Evolutionary conservation across 2,888 invertebrate species (phyloP), one percentile per base, ranked within the genome.

Genomic region (Vandiemenella viatica): DNA sequence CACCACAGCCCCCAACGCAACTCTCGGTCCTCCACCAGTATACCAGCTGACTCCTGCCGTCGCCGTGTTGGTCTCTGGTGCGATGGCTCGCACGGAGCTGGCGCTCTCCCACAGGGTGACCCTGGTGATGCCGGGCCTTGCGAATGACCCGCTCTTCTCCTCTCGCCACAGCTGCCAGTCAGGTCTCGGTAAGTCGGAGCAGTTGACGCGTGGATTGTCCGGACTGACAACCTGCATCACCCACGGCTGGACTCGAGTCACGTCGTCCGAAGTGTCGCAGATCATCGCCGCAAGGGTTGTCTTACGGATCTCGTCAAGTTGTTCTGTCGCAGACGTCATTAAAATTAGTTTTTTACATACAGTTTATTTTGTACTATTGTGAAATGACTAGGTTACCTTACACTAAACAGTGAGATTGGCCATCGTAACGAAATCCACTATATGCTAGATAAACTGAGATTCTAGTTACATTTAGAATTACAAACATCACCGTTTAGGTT

Each of bases 281-380:
- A 89, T 80, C 15, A 89, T 70, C 23, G 74, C 72, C 0, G 85
- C 81, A 13, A 89, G 62, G 0, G 80, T 77, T 0, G 81, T 81
- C 62, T 80, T 82, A 13, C 87, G 77, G 47, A 96, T 79, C 65
- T 91, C 86, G 0, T 69, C 66, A 15, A 93, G 67, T 74, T 95
- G 93, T 37, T 75, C 80, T 77, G 66, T 50, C n/a, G n/a, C n/a
- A n/a, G n/a, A n/a, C n/a, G n/a, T n/a, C n/a, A n/a, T n/a, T n/a
- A n/a, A n/a, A n/a, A n/a, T n/a, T n/a, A n/a, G n/a, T n/a, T n/a
- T n/a, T n/a, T n/a, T n/a, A n/a, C n/a, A n/a, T n/a, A n/a, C n/a
- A n/a, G n/a, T n/a, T n/a, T n/a, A n/a, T n/a, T n/a, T n/a, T n/a
- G n/a, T n/a, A n/a, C n/a, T n/a, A n/a, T n/a, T n/a, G n/a, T n/a